These are phyloP conservation scores for Chaetogeoica ovagalla DNA, from an alignment of 2,888 invertebrate genomes.

Conservation along the genomic window DNA sequence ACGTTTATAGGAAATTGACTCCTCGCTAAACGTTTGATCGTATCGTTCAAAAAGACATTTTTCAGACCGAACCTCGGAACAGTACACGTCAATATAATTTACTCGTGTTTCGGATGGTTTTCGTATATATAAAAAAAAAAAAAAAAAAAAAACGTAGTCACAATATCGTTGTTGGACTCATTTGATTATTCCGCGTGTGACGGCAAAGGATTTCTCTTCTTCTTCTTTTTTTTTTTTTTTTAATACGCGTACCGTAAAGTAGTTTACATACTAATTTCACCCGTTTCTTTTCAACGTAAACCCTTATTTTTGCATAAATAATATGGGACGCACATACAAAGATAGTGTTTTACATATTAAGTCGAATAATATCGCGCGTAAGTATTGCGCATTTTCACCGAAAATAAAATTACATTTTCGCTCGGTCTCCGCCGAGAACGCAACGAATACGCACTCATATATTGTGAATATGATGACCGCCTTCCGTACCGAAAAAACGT, in stretches of 20 bases:
- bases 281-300: not conserved
- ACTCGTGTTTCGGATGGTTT: too few species aligned
- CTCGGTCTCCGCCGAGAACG: not conserved
- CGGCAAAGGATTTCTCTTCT: not conserved
- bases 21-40: too few species aligned
- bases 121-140: too few species aligned
- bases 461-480: too few species aligned
- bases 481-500: too few species aligned
- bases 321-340: not conserved
- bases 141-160: too few species aligned
- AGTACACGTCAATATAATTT: too few species aligned
- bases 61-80: too few species aligned
- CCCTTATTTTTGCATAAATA: constrained; percentile 1
- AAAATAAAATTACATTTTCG: not conserved
- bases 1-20: too few species aligned
- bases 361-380: not conserved
- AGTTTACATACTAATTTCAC: constrained; percentile 5
- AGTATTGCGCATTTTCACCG: not conserved
- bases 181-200: not conserved
- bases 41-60: too few species aligned
- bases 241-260: not conserved
- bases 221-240: too few species aligned
- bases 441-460: not conserved
- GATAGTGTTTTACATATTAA: not conserved
- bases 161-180: not conserved